Conservation (phyloP, 2,888 invertebrate species). For the Brachynemurus nebulosus region DNA sequence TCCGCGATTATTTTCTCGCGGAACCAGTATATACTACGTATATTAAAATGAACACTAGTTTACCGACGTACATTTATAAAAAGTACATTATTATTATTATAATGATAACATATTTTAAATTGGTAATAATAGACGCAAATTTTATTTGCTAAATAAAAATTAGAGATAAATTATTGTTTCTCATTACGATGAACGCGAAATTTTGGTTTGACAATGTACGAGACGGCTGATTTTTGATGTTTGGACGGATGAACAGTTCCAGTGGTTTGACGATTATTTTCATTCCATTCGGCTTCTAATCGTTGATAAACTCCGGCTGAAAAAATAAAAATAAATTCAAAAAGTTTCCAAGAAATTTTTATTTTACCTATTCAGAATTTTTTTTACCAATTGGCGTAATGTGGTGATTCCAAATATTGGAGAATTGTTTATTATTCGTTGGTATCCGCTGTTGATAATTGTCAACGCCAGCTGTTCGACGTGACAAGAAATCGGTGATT, state of each 20-base stretch:
- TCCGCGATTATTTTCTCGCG: no score
- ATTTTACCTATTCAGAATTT: no score
- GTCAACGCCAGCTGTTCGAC: slow-evolving; percentile 24
- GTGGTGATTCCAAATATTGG: slow-evolving; percentile 29
- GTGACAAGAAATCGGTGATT: slow-evolving; percentile 46
- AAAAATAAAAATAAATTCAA: slow-evolving; percentile 8
- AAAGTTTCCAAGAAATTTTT: no score
- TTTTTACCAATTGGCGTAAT: slow-evolving; percentile 25
- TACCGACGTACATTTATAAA: no score
- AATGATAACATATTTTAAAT: no score
- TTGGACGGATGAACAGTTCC: background rate
- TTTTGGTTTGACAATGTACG: slow-evolving; percentile 5
- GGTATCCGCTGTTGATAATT: slow-evolving; percentile 8
- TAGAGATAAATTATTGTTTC: background rate
- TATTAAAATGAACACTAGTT: no score
- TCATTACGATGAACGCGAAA: slow-evolving; percentile 4
- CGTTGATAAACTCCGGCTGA: slow-evolving; percentile 61
- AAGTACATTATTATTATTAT: no score
- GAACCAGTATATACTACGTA: no score
- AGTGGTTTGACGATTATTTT: background rate
- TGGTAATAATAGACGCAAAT: no score
- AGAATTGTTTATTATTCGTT: slow-evolving; percentile 17
- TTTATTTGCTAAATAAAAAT: background rate
- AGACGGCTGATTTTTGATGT: background rate
- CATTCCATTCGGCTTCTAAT: slow-evolving; percentile 57